These are phyloP conservation scores for Uloborus plumipes DNA, from an alignment of 2,888 invertebrate species.

Conservation along the genomic window DNA sequence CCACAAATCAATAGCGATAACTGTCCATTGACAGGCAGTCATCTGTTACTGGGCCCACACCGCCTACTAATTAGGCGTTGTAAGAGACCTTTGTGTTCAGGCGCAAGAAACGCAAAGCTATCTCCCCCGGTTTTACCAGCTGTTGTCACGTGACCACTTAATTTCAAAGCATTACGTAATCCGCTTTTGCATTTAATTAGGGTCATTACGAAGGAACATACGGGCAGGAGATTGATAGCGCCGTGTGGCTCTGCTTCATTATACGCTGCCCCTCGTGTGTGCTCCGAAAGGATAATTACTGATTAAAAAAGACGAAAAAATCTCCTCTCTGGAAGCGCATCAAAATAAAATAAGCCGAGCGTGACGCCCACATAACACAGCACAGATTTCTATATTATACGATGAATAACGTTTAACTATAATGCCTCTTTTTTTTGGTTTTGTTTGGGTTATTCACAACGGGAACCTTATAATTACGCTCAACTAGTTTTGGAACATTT, in stretches of 20 bases:
- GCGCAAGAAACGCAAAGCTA: too few relatives aligned
- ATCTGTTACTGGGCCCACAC: too few relatives aligned
- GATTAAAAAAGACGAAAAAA: slow-evolving; percentile 1
- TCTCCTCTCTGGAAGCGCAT: neutral
- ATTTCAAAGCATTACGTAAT: slow-evolving; percentile 49
- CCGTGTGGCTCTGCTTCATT: slow-evolving; percentile 40
- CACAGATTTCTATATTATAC: slow-evolving; percentile 21
- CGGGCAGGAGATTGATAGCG: slow-evolving; percentile 45
- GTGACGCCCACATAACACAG: slow-evolving; percentile 17
- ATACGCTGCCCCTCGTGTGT: slow-evolving; percentile 25
- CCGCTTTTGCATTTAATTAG: slow-evolving; percentile 60
- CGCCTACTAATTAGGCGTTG: too few relatives aligned
- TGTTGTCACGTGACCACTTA: slow-evolving; percentile 53
- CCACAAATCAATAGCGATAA: too few relatives aligned
- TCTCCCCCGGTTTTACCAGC: neutral
- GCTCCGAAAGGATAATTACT: slow-evolving; percentile 39
- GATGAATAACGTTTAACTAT: slow-evolving; percentile 24
- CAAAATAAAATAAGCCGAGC: neutral
- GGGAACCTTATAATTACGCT: slow-evolving; percentile 31
- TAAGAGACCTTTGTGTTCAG: too few relatives aligned
- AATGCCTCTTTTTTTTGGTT: neutral
- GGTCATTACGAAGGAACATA: slow-evolving; percentile 44
- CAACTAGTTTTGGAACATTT: too few relatives aligned
- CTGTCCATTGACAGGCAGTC: too few relatives aligned
- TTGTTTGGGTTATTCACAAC: too few relatives aligned